Base-by-base conservation (phyloP, 2,797 vertebrate species). In the Sebastes matsubarae region DNA sequence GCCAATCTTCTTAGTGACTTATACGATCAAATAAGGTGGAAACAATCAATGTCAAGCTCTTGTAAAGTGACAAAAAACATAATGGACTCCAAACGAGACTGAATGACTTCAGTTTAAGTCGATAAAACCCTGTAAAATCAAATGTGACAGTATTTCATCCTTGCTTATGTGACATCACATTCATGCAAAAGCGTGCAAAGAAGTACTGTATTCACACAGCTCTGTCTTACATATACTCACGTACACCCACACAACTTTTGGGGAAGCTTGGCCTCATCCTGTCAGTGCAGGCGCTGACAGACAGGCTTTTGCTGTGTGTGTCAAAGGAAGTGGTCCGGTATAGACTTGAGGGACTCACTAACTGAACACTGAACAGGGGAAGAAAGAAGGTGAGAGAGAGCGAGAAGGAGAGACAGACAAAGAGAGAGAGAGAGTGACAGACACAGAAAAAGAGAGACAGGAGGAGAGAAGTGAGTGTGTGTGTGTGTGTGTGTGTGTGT, bases 181-280 rank as follows among this genome's bases (percentile, higher is more conserved):
- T 68, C 64, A 80, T 72, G 24, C 70, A 82, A 73, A 87, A 64
- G 46, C 63, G 13, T 34, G 60, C 34, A 70, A 61, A 27, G 25
- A 77, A 73, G 67, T 24, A 64, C 32, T 75, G 72, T 67, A 79
- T 83, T 83, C 78, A 78, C 34, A 75, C 29, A 59, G 12, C 73
- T 73, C 57, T 78, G 27, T 68, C 67, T 75, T 65, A 71, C 80
- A 83, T 68, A 82, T 27, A 71, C 69, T 84, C 86, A 80, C 73
- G 68, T 75, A 89, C 77, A 85, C 78, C 76, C 61, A 72, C 52
- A 72, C 38, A 89, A 87, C 63, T 89, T 93, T 89, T 83, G 80
- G 86, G 89, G 81, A 89, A 85, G 81, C 85, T 88, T 94, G 93
- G 88, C 92, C 93, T 92, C 92, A 94, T 94, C 93, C 93, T 95